Conservation (phyloP, 2,113 vertebrate species). For the Mola mola region DNA sequence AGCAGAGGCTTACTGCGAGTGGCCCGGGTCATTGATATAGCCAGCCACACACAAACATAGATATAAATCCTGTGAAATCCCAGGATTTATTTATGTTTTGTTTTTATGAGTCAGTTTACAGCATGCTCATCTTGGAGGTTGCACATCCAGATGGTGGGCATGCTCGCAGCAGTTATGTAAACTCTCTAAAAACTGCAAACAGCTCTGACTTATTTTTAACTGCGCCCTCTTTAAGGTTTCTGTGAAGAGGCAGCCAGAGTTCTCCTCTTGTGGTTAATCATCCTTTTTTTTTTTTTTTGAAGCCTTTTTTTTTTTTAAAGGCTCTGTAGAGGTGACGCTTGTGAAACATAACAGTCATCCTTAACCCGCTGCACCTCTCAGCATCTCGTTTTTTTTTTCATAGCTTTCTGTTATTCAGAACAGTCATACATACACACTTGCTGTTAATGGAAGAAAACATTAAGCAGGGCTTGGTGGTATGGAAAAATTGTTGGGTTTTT, state of each 20-base stretch:
- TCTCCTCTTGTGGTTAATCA: constrained; percentile 16
- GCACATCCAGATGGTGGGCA: constrained; percentile 21
- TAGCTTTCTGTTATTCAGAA: neutral
- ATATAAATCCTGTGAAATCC: constrained; percentile 32
- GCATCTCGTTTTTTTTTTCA: neutral
- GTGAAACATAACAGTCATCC: neutral
- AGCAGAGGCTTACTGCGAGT: constrained; percentile 23
- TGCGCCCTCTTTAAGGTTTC: constrained; percentile 14
- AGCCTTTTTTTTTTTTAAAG: neutral
- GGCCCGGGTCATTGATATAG: constrained; percentile 29
- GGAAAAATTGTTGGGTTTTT: too few species aligned
- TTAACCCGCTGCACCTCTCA: constrained; percentile 6
- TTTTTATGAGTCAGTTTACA: constrained; percentile 55
- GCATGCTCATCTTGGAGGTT: constrained; percentile 25
- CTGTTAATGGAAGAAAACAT: neutral
- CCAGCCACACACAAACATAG: constrained; percentile 24
- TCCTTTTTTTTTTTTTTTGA: neutral
- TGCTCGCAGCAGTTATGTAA: constrained; percentile 54
- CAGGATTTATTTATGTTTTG: constrained; percentile 48
- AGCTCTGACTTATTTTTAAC: constrained; percentile 42
- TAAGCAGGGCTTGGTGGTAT: too few species aligned
- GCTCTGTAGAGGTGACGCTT: constrained; percentile 3
- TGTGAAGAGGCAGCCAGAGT: constrained; percentile 20
- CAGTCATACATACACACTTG: neutral
- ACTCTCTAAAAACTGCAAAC: constrained; percentile 20